phyloP scores from a whole-genome alignment of 2,888 invertebrate species.

The Bellardia bayeri region DNA sequence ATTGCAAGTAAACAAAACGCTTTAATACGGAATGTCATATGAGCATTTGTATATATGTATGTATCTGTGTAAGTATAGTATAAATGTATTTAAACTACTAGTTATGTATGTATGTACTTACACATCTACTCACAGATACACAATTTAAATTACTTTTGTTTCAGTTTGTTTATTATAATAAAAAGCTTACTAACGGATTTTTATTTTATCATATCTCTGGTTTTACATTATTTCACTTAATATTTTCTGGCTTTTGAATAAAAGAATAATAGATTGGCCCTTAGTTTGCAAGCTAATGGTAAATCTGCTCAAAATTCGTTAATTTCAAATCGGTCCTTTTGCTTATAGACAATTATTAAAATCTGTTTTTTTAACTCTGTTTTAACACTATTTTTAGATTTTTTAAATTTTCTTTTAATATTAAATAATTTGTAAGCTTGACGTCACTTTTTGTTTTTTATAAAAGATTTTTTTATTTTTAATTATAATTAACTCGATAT shows the following conservation, averaged over 20 bases:
- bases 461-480: too few species aligned
- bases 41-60: background rate
- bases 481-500: too few species aligned
- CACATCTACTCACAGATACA: background rate
- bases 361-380: too few species aligned
- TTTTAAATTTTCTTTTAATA: too few species aligned
- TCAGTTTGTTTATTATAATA: background rate
- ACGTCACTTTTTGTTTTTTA: too few species aligned
- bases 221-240: background rate
- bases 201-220: slow-evolving; percentile 16
- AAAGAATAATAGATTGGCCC: background rate
- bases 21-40: slow-evolving; percentile 35
- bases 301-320: too few species aligned
- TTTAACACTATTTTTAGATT: too few species aligned
- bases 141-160: background rate
- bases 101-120: background rate
- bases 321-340: too few species aligned
- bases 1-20: slow-evolving; percentile 40
- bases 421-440: too few species aligned
- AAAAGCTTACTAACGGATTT: slow-evolving; percentile 32
- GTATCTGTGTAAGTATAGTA: background rate
- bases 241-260: slow-evolving; percentile 1
- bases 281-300: too few species aligned
- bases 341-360: too few species aligned
- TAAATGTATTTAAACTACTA: background rate